phyloP scores from a whole-genome alignment of 92 coral and sea anemone genomes.

The Epizoanthus illoricatus region DNA sequence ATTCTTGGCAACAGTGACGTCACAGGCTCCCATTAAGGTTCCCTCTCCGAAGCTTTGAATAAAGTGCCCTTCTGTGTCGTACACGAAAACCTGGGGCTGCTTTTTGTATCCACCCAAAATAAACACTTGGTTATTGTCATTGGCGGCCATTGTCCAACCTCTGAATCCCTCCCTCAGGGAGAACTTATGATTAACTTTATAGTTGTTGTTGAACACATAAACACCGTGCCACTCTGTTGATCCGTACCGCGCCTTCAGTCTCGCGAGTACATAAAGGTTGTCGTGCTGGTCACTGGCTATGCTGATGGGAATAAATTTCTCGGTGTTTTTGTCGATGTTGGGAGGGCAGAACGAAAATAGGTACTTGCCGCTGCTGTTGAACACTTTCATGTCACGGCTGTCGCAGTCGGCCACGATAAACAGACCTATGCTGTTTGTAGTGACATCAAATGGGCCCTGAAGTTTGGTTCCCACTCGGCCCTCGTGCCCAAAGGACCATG shows the following conservation, averaged over 20 bases:
- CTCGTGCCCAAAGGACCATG: constrained; percentile 49
- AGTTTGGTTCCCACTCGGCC: constrained; percentile 37
- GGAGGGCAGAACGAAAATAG: constrained; percentile 37
- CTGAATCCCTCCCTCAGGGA: constrained; percentile 38
- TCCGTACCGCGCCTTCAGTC: constrained; percentile 35
- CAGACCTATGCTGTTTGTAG: constrained; percentile 33
- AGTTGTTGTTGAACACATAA: constrained; percentile 25
- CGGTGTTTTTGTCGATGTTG: constrained; percentile 30
- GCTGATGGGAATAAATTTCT: constrained; percentile 24
- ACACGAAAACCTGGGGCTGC: constrained; percentile 35
- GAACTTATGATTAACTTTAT: constrained; percentile 33
- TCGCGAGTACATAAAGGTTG: constrained; percentile 39
- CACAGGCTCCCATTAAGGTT: constrained; percentile 13
- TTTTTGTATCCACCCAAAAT: constrained; percentile 29
- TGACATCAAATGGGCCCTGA: constrained; percentile 30
- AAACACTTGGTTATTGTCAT: constrained; percentile 16
- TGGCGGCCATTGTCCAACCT: constrained; percentile 33
- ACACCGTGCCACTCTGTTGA: constrained; percentile 44
- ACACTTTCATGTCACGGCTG: constrained; percentile 37
- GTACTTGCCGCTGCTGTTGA: constrained; percentile 35
- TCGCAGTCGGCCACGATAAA: constrained; percentile 43
- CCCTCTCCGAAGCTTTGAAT: constrained; percentile 39
- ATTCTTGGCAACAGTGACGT: constrained; percentile 27
- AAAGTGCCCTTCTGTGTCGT: constrained; percentile 39
- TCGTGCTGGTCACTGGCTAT: constrained; percentile 43